These are phyloP conservation scores for Sycophaga agraensis DNA, from an alignment of 1,140 invertebrate species.

Conservation along the genomic window DNA sequence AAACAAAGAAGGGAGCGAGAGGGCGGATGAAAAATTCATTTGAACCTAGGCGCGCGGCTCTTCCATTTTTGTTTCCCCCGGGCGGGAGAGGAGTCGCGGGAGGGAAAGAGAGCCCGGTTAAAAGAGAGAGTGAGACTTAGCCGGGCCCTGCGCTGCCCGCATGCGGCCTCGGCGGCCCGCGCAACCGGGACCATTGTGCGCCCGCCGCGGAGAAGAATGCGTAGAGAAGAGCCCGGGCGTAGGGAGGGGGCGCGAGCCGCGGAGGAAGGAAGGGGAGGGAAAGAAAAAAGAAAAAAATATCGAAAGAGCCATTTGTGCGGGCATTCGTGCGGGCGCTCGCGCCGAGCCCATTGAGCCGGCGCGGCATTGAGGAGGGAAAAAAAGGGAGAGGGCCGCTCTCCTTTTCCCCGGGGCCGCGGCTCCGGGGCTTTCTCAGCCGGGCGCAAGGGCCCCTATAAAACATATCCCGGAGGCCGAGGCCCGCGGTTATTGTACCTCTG, in stretches of 20 bases:
- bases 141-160: constrained; percentile 10
- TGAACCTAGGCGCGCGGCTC: background rate
- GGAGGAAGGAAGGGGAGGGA: background rate
- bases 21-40: constrained; percentile 4
- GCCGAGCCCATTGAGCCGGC: background rate
- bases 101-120: background rate
- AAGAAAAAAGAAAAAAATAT: background rate
- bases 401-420: background rate
- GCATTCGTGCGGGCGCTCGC: background rate
- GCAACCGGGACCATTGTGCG: constrained; percentile 13
- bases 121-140: background rate
- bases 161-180: background rate
- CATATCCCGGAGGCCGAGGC: too few species aligned
- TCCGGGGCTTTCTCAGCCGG: background rate
- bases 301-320: constrained; percentile 13
- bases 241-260: background rate
- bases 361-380: background rate
- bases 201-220: constrained; percentile 10
- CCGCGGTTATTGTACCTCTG: constrained; percentile 4
- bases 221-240: background rate
- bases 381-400: background rate
- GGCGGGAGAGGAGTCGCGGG: too few species aligned
- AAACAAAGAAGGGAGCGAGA: background rate
- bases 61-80: background rate
- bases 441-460: too few species aligned